These are phyloP conservation scores for Cryptoprocta ferox DNA, from an alignment of 2,797 vertebrate genomes.

Conservation along the genomic window DNA sequence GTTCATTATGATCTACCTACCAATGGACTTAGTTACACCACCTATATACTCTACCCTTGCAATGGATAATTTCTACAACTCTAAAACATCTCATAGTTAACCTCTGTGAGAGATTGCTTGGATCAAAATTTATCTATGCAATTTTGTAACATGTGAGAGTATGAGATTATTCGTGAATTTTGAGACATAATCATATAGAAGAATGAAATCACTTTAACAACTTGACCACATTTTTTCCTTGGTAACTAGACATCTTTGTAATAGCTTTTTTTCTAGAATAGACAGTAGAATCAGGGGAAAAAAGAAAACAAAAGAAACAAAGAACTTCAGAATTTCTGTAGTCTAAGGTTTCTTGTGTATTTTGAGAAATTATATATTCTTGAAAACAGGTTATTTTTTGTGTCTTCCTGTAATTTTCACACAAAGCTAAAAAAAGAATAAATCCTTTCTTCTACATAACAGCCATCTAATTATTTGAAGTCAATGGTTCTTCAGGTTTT, in stretches of 20 bases:
- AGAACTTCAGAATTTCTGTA: background rate
- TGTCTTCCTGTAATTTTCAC: background rate
- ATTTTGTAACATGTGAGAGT: background rate
- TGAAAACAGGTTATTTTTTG: background rate
- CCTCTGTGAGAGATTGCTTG: background rate
- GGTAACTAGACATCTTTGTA: background rate
- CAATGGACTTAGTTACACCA: too few species aligned
- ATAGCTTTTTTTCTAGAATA: background rate
- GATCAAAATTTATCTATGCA: background rate
- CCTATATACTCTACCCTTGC: background rate
- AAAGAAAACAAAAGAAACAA: background rate
- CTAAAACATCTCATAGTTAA: background rate
- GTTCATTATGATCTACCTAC: slow-evolving; percentile 27
- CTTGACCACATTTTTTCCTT: background rate
- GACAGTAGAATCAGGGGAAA: background rate
- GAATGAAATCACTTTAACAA: background rate
- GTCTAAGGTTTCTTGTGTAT: background rate
- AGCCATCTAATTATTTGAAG: background rate
- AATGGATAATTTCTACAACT: slow-evolving; percentile 33
- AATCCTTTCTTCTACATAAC: background rate
- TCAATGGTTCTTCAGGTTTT: background rate
- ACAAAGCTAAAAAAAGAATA: slow-evolving; percentile 31
- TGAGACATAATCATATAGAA: background rate
- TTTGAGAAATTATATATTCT: background rate
- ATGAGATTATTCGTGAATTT: background rate